A percentile compares a stretch with the other conserved stretches of the same genome.
Conservation (phyloP, 2,797 vertebrate genomes). For the Rhinophrynus dorsalis region DNA sequence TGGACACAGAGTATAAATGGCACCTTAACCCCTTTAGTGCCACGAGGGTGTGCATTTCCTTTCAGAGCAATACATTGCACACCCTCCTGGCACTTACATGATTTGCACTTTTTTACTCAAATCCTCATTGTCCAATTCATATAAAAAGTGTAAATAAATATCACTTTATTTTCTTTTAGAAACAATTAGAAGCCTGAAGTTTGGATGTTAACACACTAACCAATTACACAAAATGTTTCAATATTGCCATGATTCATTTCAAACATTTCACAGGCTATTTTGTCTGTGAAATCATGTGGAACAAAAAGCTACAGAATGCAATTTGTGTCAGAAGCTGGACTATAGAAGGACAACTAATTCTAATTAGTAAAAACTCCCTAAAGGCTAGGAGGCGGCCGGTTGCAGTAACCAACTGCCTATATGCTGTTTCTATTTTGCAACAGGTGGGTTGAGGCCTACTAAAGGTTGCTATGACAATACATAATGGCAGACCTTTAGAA, state of each 20-base stretch:
- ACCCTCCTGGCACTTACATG: background rate
- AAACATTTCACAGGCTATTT: conserved; percentile 76
- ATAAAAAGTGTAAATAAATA: conserved; percentile 57
- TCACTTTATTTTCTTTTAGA: conserved; percentile 34
- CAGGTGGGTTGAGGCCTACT: conserved; percentile 73
- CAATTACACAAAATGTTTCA: conserved; percentile 77
- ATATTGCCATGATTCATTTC: conserved; percentile 81
- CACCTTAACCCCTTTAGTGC: conserved; percentile 59
- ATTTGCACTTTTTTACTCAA: background rate
- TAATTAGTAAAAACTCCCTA: conserved; percentile 82
- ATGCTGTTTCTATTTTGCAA: conserved; percentile 64
- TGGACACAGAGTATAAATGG: conserved; percentile 65
- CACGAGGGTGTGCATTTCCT: too few relatives aligned
- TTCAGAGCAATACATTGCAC: too few relatives aligned
- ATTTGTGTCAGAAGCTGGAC: conserved; percentile 80
- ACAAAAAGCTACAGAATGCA: conserved; percentile 82
- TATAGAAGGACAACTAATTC: conserved; percentile 82
- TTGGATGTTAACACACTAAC: conserved; percentile 76
- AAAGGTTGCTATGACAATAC: conserved; percentile 64
- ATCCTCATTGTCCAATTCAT: too few relatives aligned
- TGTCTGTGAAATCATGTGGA: conserved; percentile 81
- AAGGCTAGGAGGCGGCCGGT: conserved; percentile 65
- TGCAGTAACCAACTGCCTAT: conserved; percentile 63
- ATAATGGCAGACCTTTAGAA: conserved; percentile 67
- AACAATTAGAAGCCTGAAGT: conserved; percentile 53